These are phyloP conservation scores for Rhinoptilus africanus DNA, from an alignment of 2,113 vertebrate species.

Conservation along the genomic window DNA sequence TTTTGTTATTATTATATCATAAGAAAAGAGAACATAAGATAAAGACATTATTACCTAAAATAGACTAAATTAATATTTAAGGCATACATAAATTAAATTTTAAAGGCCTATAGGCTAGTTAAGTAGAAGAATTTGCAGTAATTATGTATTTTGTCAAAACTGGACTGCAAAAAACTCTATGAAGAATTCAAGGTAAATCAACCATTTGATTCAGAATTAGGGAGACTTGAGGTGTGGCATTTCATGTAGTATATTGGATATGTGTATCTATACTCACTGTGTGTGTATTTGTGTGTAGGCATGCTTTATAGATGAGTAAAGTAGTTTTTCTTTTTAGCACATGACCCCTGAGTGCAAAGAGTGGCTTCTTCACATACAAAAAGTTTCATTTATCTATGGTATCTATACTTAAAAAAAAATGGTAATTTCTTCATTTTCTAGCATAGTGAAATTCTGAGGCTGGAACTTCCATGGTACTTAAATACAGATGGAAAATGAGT, in stretches of 20 bases:
- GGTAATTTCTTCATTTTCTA: not conserved
- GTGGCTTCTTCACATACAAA: not conserved
- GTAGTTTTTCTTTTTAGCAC: not conserved
- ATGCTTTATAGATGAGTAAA: not conserved
- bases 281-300: not conserved
- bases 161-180: not conserved
- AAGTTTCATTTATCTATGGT: not conserved
- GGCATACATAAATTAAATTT: not conserved
- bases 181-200: not conserved
- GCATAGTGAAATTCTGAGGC: not conserved
- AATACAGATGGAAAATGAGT: not conserved
- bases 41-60: not conserved
- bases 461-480: not conserved
- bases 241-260: not conserved
- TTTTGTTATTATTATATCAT: not conserved
- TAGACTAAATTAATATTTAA: not conserved
- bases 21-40: not conserved
- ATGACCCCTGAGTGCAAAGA: not conserved
- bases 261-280: not conserved
- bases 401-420: not conserved
- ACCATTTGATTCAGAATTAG: not conserved
- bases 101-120: not conserved
- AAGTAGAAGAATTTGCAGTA: not conserved
- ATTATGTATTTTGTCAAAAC: not conserved
- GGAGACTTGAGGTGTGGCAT: fast-evolving